These are phyloP conservation scores for Ceyx cyanopectus DNA, from an alignment of 2,113 vertebrate species.

Conservation along the genomic window DNA sequence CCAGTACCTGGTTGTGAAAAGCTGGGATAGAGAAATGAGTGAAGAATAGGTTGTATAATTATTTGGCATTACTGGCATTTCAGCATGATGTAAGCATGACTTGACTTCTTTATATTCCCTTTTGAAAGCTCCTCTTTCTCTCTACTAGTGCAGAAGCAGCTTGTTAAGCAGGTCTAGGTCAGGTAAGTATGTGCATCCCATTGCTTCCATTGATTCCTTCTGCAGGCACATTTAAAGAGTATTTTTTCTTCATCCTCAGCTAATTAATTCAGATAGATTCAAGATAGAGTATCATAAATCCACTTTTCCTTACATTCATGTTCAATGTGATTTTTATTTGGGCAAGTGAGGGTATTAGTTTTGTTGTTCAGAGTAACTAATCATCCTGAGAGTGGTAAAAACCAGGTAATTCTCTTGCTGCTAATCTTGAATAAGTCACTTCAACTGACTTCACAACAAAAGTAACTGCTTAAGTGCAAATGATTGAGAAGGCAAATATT, in stretches of 20 bases:
- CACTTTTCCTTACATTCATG: neutral
- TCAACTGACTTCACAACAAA: constrained; percentile 10
- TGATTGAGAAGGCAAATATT: neutral
- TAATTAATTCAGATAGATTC: neutral
- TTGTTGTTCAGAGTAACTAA: neutral
- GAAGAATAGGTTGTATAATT: constrained; percentile 49
- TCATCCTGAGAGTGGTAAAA: constrained; percentile 7
- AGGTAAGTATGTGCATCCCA: neutral
- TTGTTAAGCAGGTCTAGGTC: neutral
- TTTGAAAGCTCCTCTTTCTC: neutral
- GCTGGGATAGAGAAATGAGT: neutral
- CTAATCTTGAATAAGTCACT: constrained; percentile 20
- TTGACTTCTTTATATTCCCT: neutral
- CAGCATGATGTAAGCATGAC: neutral
- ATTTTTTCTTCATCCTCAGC: neutral
- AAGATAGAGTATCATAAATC: neutral
- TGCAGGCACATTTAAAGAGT: neutral
- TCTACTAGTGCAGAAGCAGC: neutral
- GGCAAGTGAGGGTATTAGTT: neutral
- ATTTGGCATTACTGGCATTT: constrained; percentile 7
- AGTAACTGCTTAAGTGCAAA: neutral
- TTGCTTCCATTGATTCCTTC: neutral
- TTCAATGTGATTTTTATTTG: constrained; percentile 20
- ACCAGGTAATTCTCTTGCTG: neutral
- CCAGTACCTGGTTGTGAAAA: constrained; percentile 29